Percentiles rank a stretch among this genome's conserved stretches.
These are phyloP conservation scores for Anoncus sp. DNA, from an alignment of 2,888 invertebrate species.

Conservation along the genomic window DNA sequence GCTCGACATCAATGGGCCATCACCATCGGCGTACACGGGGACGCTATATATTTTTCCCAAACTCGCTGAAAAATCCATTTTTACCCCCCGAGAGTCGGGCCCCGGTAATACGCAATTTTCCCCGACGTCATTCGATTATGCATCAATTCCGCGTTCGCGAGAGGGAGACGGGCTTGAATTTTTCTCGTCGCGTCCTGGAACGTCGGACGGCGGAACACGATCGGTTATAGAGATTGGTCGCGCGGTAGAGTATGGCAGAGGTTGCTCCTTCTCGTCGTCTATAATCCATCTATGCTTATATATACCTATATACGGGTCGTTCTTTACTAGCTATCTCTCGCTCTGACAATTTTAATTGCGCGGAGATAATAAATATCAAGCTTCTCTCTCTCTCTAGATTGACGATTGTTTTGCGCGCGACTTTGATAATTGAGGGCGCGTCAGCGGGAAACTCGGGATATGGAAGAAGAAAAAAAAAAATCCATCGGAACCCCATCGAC, in stretches of 20 bases:
- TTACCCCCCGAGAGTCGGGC: slow-evolving; percentile 17
- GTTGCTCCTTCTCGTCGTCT: slow-evolving; percentile 23
- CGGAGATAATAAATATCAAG: no score
- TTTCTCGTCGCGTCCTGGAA: slow-evolving; percentile 24
- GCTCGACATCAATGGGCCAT: background rate
- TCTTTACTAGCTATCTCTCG: no score
- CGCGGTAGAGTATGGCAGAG: slow-evolving; percentile 12
- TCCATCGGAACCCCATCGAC: background rate
- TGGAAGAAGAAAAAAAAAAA: no score
- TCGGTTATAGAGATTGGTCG: slow-evolving; percentile 50
- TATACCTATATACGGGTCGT: background rate
- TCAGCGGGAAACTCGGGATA: no score
- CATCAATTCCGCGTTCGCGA: slow-evolving; percentile 49
- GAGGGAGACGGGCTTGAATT: slow-evolving; percentile 19
- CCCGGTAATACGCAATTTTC: slow-evolving; percentile 61
- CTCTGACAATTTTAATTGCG: no score
- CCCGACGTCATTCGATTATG: slow-evolving; percentile 59
- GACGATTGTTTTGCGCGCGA: no score
- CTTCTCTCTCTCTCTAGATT: no score
- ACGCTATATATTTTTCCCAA: slow-evolving; percentile 40
- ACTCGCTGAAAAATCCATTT: slow-evolving; percentile 53
- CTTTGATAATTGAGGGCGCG: no score
- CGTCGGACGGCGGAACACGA: slow-evolving; percentile 40
- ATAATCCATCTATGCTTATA: slow-evolving; percentile 28
- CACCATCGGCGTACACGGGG: no score